Percentiles rank a stretch among this genome's conserved stretches.
These are phyloP conservation scores for Cherax destructor DNA, from an alignment of 1,140 invertebrate genomes.

Conservation along the genomic window DNA sequence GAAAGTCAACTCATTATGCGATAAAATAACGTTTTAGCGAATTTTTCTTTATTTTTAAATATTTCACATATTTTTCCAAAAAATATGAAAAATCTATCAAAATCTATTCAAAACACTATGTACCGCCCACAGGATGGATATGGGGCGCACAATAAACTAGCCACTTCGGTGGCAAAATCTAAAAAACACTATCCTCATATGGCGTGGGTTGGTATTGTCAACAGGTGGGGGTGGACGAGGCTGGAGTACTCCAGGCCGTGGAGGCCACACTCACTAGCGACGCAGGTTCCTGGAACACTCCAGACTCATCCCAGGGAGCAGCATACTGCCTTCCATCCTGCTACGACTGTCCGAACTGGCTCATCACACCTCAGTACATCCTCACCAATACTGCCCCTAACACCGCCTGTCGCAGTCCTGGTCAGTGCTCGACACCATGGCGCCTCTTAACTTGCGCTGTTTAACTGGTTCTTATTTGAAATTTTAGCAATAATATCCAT, in stretches of 20 bases:
- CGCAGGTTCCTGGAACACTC: slow-evolving; percentile 79
- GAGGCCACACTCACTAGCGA: slow-evolving; percentile 82
- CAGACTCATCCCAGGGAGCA: slow-evolving; percentile 74
- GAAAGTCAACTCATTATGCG: no score
- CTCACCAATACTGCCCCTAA: slow-evolving; percentile 81
- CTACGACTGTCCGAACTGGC: slow-evolving; percentile 76
- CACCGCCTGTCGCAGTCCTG: slow-evolving; percentile 80
- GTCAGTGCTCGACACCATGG: slow-evolving; percentile 73
- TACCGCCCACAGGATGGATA: no score
- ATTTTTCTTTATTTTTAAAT: no score
- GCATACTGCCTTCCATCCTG: slow-evolving; percentile 78
- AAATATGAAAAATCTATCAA: no score
- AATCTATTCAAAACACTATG: not conserved
- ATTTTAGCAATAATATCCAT: no score
- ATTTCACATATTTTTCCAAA: no score
- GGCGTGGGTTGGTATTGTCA: no score
- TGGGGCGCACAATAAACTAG: no score
- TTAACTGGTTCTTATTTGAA: no score
- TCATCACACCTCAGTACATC: slow-evolving; percentile 77
- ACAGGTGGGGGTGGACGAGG: slow-evolving; percentile 80
- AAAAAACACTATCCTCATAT: no score
- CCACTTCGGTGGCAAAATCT: no score
- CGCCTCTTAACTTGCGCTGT: not conserved
- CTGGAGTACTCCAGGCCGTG: slow-evolving; percentile 80
- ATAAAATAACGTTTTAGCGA: no score